Base-by-base conservation (phyloP, 2,113 vertebrate genomes). In the Lampris incognitus region DNA sequence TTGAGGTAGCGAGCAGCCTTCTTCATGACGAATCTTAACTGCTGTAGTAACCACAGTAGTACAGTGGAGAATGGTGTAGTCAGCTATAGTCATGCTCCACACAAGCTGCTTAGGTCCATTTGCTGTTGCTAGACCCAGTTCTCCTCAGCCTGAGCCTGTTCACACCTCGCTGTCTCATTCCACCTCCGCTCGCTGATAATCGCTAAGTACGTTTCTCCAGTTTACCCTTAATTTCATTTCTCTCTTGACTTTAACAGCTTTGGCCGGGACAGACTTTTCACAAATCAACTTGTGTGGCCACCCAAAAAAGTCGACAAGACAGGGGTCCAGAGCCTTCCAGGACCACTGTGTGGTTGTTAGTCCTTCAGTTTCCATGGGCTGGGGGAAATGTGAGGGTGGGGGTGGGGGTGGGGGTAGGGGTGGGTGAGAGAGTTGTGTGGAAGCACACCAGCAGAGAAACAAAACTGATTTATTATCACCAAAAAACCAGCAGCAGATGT, bases 381-480 rank as follows among this genome's bases (percentile, higher is more conserved):
- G 39, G 80, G 85, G 88, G 87, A 90, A 91, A 89, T 83, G 75
- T 90, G 88, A 76, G 76, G 79, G 54, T 81, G 39, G 13, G 38
- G 61, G 74, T 66, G 78, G 72, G 83, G 81, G 72, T 73, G 64
- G 65, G 56, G 9, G 72, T 71, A 82, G 49, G 69, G 69, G 81
- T 68, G 63, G 78, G 82, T 87, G 74, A n/a, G 71, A 91, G 89
- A 89, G 83, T 81, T 55, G 73, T 78, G 77, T 93, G 88, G 90
- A 93, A 90, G 87, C 87, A 85, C 85, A 93, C 89, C 89, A 93
- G 87, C 81, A 46, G 82, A 91, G 92, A 93, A 87, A 92, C 88
- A 93, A 93, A 93, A 84, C 94, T 96, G 95, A 97, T 97, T 96
- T 96, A 97, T 96, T 95, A 93, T 94, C 94, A 91, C 93, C 83